Base-by-base conservation (phyloP, 2,113 vertebrate species). In the Eclectus roratus region DNA sequence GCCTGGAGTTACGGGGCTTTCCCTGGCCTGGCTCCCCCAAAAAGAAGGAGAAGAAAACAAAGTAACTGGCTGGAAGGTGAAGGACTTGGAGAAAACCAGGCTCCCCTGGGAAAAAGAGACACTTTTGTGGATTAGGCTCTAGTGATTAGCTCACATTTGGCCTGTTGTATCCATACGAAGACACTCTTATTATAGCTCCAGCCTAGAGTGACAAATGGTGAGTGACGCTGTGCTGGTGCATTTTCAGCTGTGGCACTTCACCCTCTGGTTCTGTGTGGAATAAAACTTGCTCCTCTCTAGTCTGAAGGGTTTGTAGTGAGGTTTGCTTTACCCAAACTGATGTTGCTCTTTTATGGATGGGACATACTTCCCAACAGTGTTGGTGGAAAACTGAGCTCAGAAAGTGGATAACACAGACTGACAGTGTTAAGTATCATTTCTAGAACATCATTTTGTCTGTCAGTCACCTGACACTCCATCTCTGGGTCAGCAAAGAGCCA, bases 1-100 rank as follows among this genome's bases (percentile, higher is more conserved):
- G 97, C 96, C 92, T 99, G 92, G 66, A 90, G 19, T 97, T 98
- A 37, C 96, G 98, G 6, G 99, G 99, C 66, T 98, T 98, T 82
- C 92, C 93, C 13, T 99, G 98, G 99, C 96, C 98, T 3, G 98
- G 97, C 1, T 92, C 97, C 7, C 77, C 89, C 4, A 98, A 97
- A 60, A 98, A 98, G 91, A 98, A 98, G 69, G 96, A 97, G 7
- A 98, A 97, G 61, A 98, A 97, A 44, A 84, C 82, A 33, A 97
- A 91, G 44, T 90, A 97, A 74, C 46, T 35, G 25, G 19, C 96
- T 92, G 58, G 85, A 80, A 47, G 82, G 50, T 41, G 96, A 96
- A 71, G 23, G 28, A 13, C 11, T 23, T 3, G 0, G 24, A 4
- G 35, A 80, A 18, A 79, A n/a, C 6, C 46, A 16, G n/a, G 15